These are phyloP conservation scores for Adelognathus sp. DNA, from an alignment of 2,888 invertebrate species.

Conservation along the genomic window DNA sequence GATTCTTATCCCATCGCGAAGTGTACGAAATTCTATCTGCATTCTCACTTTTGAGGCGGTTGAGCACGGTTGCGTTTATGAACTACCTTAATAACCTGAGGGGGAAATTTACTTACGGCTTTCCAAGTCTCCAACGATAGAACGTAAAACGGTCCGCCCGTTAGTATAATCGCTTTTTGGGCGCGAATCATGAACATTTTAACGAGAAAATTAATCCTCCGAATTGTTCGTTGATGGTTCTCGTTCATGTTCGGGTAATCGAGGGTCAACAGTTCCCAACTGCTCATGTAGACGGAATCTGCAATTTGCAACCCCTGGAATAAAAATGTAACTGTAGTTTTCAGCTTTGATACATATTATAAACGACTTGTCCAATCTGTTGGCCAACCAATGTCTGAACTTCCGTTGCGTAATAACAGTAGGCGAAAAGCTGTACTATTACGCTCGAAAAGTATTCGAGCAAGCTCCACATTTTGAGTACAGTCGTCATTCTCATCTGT, in stretches of 20 bases:
- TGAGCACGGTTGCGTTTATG: not conserved
- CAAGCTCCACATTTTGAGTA: conserved; percentile 63
- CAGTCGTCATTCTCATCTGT: conserved; percentile 41
- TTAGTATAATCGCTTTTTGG: conserved; percentile 64
- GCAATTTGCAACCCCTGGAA: conserved; percentile 64
- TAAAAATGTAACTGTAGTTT: not conserved
- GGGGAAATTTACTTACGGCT: conserved; percentile 60
- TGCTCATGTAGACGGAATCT: conserved; percentile 63
- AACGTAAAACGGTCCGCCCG: conserved; percentile 69
- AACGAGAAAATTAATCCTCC: conserved; percentile 52
- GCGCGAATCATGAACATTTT: conserved; percentile 61
- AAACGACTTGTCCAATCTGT: not conserved
- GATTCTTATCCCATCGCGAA: too few relatives aligned
- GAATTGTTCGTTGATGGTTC: not conserved
- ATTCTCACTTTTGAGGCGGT: too few relatives aligned
- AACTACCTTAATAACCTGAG: not conserved
- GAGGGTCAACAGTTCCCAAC: conserved; percentile 62
- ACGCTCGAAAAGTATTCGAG: conserved; percentile 64
- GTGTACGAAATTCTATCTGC: too few relatives aligned
- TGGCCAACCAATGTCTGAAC: conserved; percentile 63
- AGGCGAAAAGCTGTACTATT: conserved; percentile 62
- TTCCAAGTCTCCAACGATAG: conserved; percentile 67
- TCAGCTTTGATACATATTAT: not conserved
- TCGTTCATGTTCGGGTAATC: not conserved
- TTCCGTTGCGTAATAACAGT: conserved; percentile 66